Conservation (phyloP, 2,888 invertebrate species). For the Apodemia duryi region DNA sequence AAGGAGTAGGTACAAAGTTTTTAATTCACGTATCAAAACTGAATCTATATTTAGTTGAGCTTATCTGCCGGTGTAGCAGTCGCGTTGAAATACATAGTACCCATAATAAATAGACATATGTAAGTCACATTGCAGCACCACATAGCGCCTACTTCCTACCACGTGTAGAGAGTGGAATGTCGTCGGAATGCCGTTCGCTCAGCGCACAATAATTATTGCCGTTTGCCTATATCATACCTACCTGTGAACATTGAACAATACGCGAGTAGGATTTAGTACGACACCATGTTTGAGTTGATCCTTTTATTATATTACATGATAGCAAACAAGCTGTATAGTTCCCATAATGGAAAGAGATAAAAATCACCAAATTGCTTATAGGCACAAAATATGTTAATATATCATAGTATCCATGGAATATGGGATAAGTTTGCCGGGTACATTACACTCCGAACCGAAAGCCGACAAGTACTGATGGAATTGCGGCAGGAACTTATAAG, state of each 20-base stretch:
- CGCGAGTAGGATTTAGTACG: constrained; percentile 1
- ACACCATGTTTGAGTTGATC: background rate
- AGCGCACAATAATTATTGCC: constrained; percentile 3
- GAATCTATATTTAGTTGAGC: background rate
- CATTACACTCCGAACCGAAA: no score
- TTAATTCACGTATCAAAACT: no score
- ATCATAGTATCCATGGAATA: no score
- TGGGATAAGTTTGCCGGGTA: no score
- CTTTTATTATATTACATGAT: background rate
- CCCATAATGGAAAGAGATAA: no score
- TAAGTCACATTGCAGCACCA: constrained; percentile 7
- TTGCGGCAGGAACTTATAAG: no score
- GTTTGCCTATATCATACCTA: constrained; percentile 2
- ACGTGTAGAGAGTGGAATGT: constrained; percentile 3
- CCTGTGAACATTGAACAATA: background rate
- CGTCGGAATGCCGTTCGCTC: constrained; percentile 7
- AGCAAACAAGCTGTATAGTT: no score
- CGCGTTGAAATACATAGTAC: background rate
- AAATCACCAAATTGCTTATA: no score
- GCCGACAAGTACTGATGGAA: no score
- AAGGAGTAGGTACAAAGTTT: no score
- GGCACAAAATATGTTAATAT: no score
- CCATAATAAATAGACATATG: background rate
- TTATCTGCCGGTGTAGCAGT: background rate
- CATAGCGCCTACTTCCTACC: constrained; percentile 14